These are phyloP conservation scores for Mycteria americana DNA, from an alignment of 2,797 vertebrate genomes.

Conservation along the genomic window DNA sequence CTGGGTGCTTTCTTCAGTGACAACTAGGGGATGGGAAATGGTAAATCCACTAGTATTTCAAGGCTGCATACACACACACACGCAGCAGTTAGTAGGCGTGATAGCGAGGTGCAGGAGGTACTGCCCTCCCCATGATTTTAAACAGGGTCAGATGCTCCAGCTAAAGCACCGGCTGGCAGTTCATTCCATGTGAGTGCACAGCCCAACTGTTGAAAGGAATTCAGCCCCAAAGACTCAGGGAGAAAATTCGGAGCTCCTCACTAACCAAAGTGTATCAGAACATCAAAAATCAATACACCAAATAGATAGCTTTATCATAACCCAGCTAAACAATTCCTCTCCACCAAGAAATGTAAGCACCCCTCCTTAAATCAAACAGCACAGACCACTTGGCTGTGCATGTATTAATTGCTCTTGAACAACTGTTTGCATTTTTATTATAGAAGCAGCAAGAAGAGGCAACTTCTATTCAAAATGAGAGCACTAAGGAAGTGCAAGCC, in stretches of 20 bases:
- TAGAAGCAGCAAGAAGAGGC: background rate
- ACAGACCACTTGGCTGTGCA: background rate
- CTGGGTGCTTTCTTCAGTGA: background rate
- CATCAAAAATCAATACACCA: constrained; percentile 4
- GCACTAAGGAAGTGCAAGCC: background rate
- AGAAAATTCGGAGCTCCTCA: background rate
- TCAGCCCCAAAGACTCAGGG: background rate
- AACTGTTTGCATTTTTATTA: constrained; percentile 12
- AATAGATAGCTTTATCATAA: background rate
- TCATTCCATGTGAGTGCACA: background rate
- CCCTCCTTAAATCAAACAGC: background rate
- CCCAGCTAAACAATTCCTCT: background rate
- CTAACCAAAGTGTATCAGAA: background rate
- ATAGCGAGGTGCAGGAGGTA: background rate
- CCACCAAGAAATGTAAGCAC: background rate
- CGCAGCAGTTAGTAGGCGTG: background rate
- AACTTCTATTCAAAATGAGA: constrained; percentile 28
- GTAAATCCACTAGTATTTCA: background rate
- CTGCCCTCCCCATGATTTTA: background rate
- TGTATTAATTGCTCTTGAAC: background rate
- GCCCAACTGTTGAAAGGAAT: background rate
- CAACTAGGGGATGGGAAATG: background rate
- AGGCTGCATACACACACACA: background rate
- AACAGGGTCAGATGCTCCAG: background rate
- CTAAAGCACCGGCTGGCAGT: background rate